Evolutionary conservation across 2,797 vertebrate species (phyloP).

Genomic region (Ambastaia sidthimunki): DNA sequence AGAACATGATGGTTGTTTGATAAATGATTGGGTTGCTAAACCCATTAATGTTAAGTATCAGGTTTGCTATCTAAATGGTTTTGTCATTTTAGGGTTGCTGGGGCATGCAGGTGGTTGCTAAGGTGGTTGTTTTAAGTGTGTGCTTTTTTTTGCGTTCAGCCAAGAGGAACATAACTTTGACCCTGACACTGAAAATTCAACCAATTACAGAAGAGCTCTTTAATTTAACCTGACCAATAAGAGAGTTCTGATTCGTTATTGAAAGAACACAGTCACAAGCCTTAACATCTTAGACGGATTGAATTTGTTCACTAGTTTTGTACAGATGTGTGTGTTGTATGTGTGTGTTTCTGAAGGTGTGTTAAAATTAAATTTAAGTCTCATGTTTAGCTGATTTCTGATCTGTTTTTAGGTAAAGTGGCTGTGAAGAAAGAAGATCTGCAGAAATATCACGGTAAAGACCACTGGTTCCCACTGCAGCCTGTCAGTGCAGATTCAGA

Average conservation of each 20-base stretch:
- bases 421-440: slow-evolving; percentile 97
- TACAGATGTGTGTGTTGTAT: neutral
- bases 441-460: slow-evolving; percentile 96
- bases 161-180: too few species aligned
- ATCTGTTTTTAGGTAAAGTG: slow-evolving; percentile 86
- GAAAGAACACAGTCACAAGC: neutral
- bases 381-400: neutral
- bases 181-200: neutral
- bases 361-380: too few species aligned
- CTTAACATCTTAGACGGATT: neutral
- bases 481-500: slow-evolving; percentile 97
- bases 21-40: too few species aligned
- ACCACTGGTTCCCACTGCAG: slow-evolving; percentile 98
- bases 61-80: too few species aligned
- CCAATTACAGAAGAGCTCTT: slow-evolving; percentile 8
- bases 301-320: neutral
- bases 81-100: too few species aligned
- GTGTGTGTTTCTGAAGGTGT: neutral
- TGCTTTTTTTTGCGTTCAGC: too few species aligned
- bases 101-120: too few species aligned
- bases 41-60: too few species aligned
- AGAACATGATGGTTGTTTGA: too few species aligned
- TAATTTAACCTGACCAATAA: neutral
- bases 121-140: too few species aligned
- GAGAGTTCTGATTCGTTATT: neutral